A percentile compares a stretch with the other conserved stretches of the same genome.
These are phyloP conservation scores for Melinopterus prodromus DNA, from an alignment of 2,888 invertebrate genomes.

Conservation along the genomic window DNA sequence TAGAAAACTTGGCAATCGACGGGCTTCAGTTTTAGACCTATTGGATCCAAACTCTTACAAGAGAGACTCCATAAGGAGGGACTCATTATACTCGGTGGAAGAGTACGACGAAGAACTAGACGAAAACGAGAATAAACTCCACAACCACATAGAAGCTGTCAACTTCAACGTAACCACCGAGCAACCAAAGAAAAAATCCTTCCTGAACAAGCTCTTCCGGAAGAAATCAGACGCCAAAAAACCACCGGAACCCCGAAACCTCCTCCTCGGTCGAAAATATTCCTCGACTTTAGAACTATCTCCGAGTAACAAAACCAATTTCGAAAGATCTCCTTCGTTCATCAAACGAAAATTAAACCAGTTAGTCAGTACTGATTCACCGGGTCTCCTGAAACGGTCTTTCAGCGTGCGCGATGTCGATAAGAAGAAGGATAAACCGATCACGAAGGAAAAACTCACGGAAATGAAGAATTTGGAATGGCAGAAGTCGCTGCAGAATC, in stretches of 20 bases:
- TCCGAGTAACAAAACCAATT: slow-evolving; percentile 39
- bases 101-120: slow-evolving; percentile 46
- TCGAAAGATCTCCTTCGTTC: slow-evolving; percentile 52
- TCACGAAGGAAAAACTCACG: slow-evolving; percentile 50
- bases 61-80: slow-evolving; percentile 33
- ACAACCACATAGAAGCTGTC: slow-evolving; percentile 26
- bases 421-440: slow-evolving; percentile 50
- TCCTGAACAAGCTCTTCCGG: slow-evolving; percentile 38
- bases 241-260: slow-evolving; percentile 27
- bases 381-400: slow-evolving; percentile 53
- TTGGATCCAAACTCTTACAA: slow-evolving; percentile 15
- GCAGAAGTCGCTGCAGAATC: slow-evolving; percentile 64
- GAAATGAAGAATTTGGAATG: slow-evolving; percentile 59
- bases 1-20: slow-evolving; percentile 25
- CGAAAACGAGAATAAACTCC: slow-evolving; percentile 37
- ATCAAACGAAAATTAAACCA: slow-evolving; percentile 52
- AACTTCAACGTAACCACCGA: slow-evolving; percentile 18
- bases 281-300: slow-evolving; percentile 50
- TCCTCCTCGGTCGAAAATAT: slow-evolving; percentile 34
- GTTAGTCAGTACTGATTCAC: slow-evolving; percentile 52
- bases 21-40: slow-evolving; percentile 29
- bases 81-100: slow-evolving; percentile 45
- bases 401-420: slow-evolving; percentile 56
- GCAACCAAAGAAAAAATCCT: slow-evolving; percentile 33
- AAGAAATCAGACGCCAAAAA: slow-evolving; percentile 28